Conservation (phyloP, 2,797 vertebrate species). For the Amblyopsis hoosieri region DNA sequence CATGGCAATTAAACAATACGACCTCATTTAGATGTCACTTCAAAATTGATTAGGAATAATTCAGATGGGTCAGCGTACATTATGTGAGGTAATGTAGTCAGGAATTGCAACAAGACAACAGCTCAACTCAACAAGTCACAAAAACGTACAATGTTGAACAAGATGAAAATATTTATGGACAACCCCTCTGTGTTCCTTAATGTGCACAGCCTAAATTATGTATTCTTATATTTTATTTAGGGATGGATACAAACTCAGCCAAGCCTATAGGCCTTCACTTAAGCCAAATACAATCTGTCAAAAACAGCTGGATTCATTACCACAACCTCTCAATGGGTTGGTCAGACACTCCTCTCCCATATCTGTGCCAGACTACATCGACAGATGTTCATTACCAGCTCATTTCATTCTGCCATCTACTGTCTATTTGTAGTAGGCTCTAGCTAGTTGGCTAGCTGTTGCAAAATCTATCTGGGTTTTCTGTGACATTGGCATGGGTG, state of each 20-base stretch:
- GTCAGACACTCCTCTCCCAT: slow-evolving; percentile 48
- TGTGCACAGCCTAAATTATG: no score
- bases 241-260: slow-evolving; percentile 35
- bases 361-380: slow-evolving; percentile 53
- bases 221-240: neutral
- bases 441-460: slow-evolving; percentile 29
- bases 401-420: slow-evolving; percentile 39
- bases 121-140: no score
- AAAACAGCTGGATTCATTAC: slow-evolving; percentile 74
- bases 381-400: slow-evolving; percentile 71
- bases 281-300: slow-evolving; percentile 72
- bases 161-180: no score
- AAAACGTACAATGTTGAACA: no score
- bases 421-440: slow-evolving; percentile 47
- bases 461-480: slow-evolving; percentile 31
- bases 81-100: no score
- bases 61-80: no score
- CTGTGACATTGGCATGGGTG: slow-evolving; percentile 29
- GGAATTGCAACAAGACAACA: no score
- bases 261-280: slow-evolving; percentile 19
- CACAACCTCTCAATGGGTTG: slow-evolving; percentile 54
- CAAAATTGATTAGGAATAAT: no score
- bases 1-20: no score
- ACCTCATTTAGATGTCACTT: no score
- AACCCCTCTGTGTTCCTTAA: no score